These are phyloP conservation scores for Thalassarche chlororhynchos DNA, from an alignment of 2,113 vertebrate genomes.

Conservation along the genomic window DNA sequence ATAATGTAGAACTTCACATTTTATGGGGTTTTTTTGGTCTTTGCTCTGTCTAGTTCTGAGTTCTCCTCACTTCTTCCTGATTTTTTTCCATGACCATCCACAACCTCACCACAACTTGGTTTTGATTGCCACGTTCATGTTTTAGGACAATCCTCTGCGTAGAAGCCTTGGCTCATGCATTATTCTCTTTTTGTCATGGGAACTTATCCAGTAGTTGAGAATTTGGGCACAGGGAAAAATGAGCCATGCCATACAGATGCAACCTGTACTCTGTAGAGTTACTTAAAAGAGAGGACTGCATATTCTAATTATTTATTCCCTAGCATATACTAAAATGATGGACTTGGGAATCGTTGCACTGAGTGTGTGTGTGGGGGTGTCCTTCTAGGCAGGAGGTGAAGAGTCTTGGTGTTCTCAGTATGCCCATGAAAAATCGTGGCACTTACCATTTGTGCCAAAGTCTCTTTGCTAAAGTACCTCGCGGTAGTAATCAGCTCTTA, in stretches of 20 bases:
- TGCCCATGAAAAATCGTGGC: not conserved
- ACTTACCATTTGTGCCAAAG: not conserved
- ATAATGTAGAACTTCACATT: not conserved
- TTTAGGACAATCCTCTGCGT: not conserved
- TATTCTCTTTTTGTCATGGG: not conserved
- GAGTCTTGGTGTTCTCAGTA: not conserved
- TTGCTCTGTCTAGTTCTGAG: not conserved
- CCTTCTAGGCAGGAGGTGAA: not conserved
- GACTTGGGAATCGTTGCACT: fast-evolving
- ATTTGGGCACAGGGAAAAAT: not conserved
- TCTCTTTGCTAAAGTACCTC: not conserved
- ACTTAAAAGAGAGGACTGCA: not conserved
- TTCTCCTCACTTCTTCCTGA: not conserved
- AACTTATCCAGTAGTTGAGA: not conserved
- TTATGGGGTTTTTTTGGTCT: not conserved
- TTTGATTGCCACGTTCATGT: not conserved
- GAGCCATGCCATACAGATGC: not conserved
- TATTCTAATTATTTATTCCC: not conserved
- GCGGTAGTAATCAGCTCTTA: not conserved
- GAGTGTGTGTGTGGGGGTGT: not conserved
- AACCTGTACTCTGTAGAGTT: not conserved
- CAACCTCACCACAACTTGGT: not conserved
- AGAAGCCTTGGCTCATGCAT: not conserved
- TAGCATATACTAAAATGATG: not conserved
- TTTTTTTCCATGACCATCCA: not conserved